Base-by-base conservation (phyloP, 1,140 invertebrate genomes). In the Amyelois transitella region DNA sequence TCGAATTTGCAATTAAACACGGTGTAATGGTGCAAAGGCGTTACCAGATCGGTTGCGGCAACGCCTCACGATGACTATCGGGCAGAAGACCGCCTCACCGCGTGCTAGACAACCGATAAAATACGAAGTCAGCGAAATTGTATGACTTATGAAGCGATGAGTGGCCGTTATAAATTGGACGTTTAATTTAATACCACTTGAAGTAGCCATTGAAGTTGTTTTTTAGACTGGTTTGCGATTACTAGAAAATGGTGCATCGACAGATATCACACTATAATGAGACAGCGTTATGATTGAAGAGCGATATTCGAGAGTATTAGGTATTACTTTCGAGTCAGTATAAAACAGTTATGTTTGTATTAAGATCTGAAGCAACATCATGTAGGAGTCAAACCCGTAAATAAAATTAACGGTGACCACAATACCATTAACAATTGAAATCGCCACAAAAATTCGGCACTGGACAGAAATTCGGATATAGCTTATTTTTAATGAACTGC, bases 401-500 rank as follows among this genome's bases (percentile, higher is more conserved):
- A 38, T 14, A 38, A 38, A 38, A 38, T 38, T 14, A 38, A 38
- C 32, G 12, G 12, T 38, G 32, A 38, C 32, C 32, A 38, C 32
- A 38, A 38, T 14, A 38, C n/a, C 32, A 38, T 38, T 38, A 38
- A 38, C 32, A 38, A 38, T 38, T 38, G 32, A 38, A 38, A n/a
- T 6, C 12, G 32, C 32, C 32, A 38, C 32, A 38, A n/a, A 38
- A 38, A 38, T 14, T 12, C 1, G 17, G 32, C 32, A 14, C 1
- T 2, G 12, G 32, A 1, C 32, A 38, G 32, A 38, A 64, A 58
- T 69, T 67, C 66, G 65, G 58, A 58, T 44, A 62, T 64, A 72
- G 62, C 61, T 77, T 74, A 76, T 73, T 81, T 81, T 82, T 82
- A 82, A 80, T 86, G 72, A 81, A 82, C 81, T 86, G 80, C 72